Evolutionary conservation across 2,797 vertebrate genomes (phyloP).

Genomic region (Hirundo rustica): DNA sequence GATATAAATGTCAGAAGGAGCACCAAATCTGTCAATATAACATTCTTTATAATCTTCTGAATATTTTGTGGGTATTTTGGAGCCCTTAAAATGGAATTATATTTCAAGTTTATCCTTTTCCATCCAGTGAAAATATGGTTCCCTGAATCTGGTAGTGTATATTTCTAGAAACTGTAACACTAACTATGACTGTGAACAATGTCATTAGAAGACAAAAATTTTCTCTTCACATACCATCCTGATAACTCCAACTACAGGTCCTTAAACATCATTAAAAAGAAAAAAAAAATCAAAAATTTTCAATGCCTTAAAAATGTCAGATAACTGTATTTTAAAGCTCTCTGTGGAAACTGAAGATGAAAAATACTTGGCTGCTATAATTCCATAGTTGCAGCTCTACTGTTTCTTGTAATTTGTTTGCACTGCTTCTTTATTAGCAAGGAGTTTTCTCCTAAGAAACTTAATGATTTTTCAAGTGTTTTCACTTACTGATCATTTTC

Average conservation of each 20-base stretch:
- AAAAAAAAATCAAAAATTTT: neutral
- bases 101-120: neutral
- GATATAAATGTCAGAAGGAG: neutral
- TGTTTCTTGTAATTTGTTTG: neutral
- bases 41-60: neutral
- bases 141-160: neutral
- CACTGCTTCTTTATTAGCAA: conserved; percentile 2
- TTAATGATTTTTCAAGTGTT: neutral
- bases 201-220: neutral
- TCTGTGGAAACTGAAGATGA: neutral
- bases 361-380: neutral
- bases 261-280: neutral
- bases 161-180: neutral
- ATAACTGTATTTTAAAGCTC: neutral
- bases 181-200: neutral
- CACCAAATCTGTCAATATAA: neutral
- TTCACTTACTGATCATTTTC: neutral
- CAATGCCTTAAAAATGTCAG: neutral
- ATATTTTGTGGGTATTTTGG: neutral
- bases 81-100: neutral
- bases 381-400: neutral
- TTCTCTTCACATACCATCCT: neutral
- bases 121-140: neutral
- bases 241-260: neutral
- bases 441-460: neutral